A percentile compares a stretch with the other conserved stretches of the same genome.
These are phyloP conservation scores for Xestia rhomboidea DNA, from an alignment of 2,888 invertebrate species.

Conservation along the genomic window DNA sequence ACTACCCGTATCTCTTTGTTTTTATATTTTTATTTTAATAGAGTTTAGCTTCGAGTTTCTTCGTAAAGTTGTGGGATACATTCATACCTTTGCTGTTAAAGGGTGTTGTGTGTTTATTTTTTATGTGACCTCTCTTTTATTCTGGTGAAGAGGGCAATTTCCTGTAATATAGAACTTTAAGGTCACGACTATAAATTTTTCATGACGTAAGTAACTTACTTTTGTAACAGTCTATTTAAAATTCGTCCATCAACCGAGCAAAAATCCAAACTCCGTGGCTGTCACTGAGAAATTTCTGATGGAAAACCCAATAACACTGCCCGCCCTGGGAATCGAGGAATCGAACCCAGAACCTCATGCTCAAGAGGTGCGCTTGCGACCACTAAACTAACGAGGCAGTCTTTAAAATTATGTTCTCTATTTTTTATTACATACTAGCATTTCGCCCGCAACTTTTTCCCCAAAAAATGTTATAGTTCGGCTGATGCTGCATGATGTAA, in stretches of 20 bases:
- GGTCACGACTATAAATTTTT: not conserved
- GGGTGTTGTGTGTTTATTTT: constrained; percentile 11
- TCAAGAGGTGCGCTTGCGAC: too few species aligned
- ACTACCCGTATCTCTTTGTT: constrained; percentile 49
- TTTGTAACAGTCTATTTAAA: too few species aligned
- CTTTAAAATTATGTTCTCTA: not conserved
- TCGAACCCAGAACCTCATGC: too few species aligned
- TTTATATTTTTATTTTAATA: constrained; percentile 51
- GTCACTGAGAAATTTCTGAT: not conserved
- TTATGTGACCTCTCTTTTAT: constrained; percentile 24
- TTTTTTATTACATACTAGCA: too few species aligned
- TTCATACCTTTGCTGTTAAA: constrained; percentile 9
- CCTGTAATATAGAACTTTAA: not conserved
- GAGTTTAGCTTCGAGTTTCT: constrained; percentile 48
- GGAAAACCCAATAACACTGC: not conserved
- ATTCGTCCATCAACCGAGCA: not conserved
- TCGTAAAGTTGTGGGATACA: constrained; percentile 19
- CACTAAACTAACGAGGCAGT: too few species aligned
- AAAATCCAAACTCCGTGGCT: not conserved
- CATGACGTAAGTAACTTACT: too few species aligned
- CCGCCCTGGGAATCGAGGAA: too few species aligned
- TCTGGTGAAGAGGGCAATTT: not conserved
- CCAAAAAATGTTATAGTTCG: too few species aligned
- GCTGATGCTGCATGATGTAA: too few species aligned
- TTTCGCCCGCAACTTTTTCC: too few species aligned